phyloP scores from a whole-genome alignment of 2,888 invertebrate genomes.

The Automeris io region DNA sequence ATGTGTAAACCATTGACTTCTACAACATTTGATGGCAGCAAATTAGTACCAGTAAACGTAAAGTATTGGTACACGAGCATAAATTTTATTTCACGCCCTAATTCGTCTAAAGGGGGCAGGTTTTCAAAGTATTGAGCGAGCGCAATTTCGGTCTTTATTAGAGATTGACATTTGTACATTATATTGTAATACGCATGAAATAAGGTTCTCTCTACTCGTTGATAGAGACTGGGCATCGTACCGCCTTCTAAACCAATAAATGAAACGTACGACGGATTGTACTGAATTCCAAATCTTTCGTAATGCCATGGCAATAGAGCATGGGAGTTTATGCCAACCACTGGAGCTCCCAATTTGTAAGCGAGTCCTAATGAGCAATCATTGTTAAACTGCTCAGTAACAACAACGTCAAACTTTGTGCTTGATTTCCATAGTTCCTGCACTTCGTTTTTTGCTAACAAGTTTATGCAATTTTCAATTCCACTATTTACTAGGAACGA shows the following conservation, averaged over 20 bases:
- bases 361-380: constrained; percentile 74
- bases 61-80: constrained; percentile 62
- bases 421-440: background rate
- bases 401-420: background rate
- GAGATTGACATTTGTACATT: background rate
- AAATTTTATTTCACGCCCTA: constrained; percentile 53
- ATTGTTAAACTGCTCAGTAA: constrained; percentile 69
- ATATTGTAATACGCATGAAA: background rate
- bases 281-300: constrained; percentile 67
- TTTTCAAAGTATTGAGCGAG: constrained; percentile 1
- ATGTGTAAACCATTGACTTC: constrained; percentile 4
- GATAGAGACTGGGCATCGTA: background rate
- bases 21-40: background rate
- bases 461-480: background rate
- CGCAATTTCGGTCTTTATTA: no score
- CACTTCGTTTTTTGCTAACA: constrained; percentile 1
- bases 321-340: constrained; percentile 66
- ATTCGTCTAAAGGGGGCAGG: background rate
- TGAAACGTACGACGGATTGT: constrained; percentile 45
- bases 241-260: background rate
- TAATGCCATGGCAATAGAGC: constrained; percentile 69
- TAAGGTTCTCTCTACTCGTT: constrained; percentile 3
- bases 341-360: constrained; percentile 61
- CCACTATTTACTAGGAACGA: background rate
- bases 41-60: background rate